A percentile compares a stretch with the other conserved stretches of the same genome.
Evolutionary conservation across 2,888 invertebrate species (phyloP).

Genomic region (Lathronympha strigana): DNA sequence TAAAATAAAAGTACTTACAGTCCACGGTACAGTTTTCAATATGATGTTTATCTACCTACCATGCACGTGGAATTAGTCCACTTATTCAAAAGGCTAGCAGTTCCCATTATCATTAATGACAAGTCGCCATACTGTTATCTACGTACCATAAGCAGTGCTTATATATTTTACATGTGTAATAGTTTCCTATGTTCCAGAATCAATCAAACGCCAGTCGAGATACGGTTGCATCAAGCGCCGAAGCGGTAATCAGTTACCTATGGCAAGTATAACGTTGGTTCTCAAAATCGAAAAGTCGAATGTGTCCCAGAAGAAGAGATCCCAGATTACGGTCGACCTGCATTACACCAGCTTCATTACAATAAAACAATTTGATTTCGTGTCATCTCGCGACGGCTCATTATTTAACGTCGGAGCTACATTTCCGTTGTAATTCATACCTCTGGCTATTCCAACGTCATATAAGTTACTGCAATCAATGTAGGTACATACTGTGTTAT

Average conservation of each 20-base stretch:
- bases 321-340: constrained; percentile 61
- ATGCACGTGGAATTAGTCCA: no score
- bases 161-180: constrained; percentile 52
- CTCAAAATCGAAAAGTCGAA: background rate
- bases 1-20: no score
- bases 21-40: no score
- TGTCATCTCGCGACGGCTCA: constrained; percentile 67
- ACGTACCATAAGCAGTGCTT: constrained; percentile 42
- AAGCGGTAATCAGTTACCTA: constrained; percentile 56
- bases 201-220: constrained; percentile 63
- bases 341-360: constrained; percentile 65
- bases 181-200: constrained; percentile 65
- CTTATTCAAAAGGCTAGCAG: background rate
- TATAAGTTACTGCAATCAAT: constrained; percentile 5
- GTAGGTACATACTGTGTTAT: background rate
- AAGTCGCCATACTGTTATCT: background rate
- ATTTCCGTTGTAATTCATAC: constrained; percentile 48
- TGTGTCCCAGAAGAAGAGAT: background rate
- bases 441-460: background rate
- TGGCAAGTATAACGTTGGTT: constrained; percentile 44
- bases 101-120: background rate
- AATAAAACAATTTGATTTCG: constrained; percentile 72
- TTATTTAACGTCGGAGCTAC: constrained; percentile 71
- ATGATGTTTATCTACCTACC: no score
- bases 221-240: constrained; percentile 62